These are phyloP conservation scores for Ceyx melanurus DNA, from an alignment of 2,113 vertebrate genomes.

Conservation along the genomic window DNA sequence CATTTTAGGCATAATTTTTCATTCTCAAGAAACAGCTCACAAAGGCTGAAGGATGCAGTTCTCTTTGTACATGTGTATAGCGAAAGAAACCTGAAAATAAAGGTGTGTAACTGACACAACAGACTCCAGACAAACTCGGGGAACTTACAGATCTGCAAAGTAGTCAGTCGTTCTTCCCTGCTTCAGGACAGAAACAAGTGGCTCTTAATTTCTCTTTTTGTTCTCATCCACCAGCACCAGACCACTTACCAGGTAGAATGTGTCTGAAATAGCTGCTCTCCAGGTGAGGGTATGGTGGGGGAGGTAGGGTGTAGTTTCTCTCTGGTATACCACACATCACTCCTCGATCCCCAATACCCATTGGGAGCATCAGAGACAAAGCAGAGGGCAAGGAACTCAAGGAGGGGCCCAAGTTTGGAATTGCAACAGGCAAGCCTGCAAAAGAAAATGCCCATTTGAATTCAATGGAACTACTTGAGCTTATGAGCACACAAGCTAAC, in stretches of 20 bases:
- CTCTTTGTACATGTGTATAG: not conserved
- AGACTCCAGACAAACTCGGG: not conserved
- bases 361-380: slow-evolving; percentile 96
- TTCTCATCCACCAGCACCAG: not conserved
- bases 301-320: slow-evolving; percentile 95
- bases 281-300: slow-evolving; percentile 95
- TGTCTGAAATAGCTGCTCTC: slow-evolving; percentile 99
- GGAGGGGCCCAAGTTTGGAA: slow-evolving; percentile 93
- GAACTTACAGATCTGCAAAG: not conserved
- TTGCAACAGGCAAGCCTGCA: slow-evolving; percentile 94
- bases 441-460: slow-evolving; percentile 11
- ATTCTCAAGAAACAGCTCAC: not conserved
- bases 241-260: slow-evolving; percentile 89
- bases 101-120: not conserved
- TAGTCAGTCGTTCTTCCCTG: not conserved
- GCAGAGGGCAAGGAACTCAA: slow-evolving; percentile 94
- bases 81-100: not conserved
- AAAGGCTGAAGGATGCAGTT: not conserved
- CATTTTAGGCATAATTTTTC: not conserved
- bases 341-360: slow-evolving; percentile 95
- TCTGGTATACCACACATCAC: slow-evolving; percentile 98
- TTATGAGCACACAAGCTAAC: not conserved
- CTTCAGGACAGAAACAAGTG: not conserved
- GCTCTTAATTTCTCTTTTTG: not conserved
- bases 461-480: not conserved